phyloP scores from a whole-genome alignment of 2,888 invertebrate genomes.

The Brenthis ino region DNA sequence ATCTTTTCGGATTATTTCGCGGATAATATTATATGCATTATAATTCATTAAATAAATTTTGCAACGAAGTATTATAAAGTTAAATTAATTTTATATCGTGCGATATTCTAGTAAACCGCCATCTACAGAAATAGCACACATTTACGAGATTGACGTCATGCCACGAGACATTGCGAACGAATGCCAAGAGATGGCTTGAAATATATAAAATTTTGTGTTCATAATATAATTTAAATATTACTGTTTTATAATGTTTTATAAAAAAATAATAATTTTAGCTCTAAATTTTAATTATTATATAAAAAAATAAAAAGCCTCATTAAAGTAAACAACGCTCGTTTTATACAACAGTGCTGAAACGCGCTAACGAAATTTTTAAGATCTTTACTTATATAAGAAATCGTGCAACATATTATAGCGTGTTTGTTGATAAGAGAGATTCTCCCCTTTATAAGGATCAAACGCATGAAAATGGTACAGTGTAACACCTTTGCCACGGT shows the following conservation, averaged over 20 bases:
- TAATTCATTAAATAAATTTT: background rate
- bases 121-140: background rate
- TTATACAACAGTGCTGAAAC: slow-evolving; percentile 31
- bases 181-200: background rate
- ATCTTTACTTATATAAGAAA: slow-evolving; percentile 43
- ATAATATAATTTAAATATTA: background rate
- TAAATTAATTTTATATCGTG: too few relatives aligned
- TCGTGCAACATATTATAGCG: slow-evolving; percentile 50
- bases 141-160: background rate
- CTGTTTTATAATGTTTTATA: background rate
- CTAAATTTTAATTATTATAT: background rate
- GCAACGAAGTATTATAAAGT: background rate
- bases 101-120: background rate
- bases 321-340: background rate
- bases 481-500: slow-evolving; percentile 22
- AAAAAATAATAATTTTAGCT: too few relatives aligned
- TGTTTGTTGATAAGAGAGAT: slow-evolving; percentile 99
- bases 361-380: slow-evolving; percentile 41
- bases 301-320: background rate
- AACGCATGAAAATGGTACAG: slow-evolving; percentile 50
- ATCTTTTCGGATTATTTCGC: too few relatives aligned
- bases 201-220: background rate
- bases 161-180: background rate
- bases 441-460: slow-evolving; percentile 98
- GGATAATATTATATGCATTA: too few relatives aligned